Percentiles rank a stretch among this genome's conserved stretches.
phyloP scores from a whole-genome alignment of 2,888 invertebrate genomes.

The Melanargia galathea region DNA sequence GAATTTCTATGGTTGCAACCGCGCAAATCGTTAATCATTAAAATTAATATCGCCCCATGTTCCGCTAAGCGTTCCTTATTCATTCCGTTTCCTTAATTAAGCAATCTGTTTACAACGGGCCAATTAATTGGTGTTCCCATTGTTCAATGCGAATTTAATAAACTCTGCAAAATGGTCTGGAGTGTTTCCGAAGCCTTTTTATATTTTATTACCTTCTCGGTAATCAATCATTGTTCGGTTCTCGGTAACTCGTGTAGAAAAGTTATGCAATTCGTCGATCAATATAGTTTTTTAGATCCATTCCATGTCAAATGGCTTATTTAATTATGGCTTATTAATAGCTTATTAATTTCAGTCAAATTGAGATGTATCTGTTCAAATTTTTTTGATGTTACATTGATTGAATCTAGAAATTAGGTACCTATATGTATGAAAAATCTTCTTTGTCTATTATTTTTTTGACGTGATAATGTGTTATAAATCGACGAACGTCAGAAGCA shows the following conservation, averaged over 20 bases:
- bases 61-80: slow-evolving; percentile 75
- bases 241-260: slow-evolving; percentile 25
- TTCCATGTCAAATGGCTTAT: too few species aligned
- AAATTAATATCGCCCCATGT: slow-evolving; percentile 78
- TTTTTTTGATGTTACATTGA: too few species aligned
- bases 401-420: too few species aligned
- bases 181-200: slow-evolving; percentile 48
- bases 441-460: too few species aligned
- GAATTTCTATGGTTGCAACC: slow-evolving; percentile 21
- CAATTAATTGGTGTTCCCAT: slow-evolving; percentile 78
- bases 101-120: slow-evolving; percentile 80
- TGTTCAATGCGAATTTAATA: slow-evolving; percentile 68
- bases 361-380: too few species aligned
- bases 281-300: neutral
- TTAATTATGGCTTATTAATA: too few species aligned
- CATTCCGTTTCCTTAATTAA: slow-evolving; percentile 79
- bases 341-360: too few species aligned
- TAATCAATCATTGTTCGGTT: slow-evolving; percentile 31
- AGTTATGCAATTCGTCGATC: neutral
- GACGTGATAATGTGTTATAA: too few species aligned
- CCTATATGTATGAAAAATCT: too few species aligned
- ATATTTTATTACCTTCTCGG: slow-evolving; percentile 40
- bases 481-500: too few species aligned
- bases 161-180: slow-evolving; percentile 53
- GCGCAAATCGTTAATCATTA: slow-evolving; percentile 73